Percentiles rank a stretch among this genome's conserved stretches.
Evolutionary conservation across 2,113 vertebrate genomes (phyloP).

Genomic region (Eleginops maclovinus): DNA sequence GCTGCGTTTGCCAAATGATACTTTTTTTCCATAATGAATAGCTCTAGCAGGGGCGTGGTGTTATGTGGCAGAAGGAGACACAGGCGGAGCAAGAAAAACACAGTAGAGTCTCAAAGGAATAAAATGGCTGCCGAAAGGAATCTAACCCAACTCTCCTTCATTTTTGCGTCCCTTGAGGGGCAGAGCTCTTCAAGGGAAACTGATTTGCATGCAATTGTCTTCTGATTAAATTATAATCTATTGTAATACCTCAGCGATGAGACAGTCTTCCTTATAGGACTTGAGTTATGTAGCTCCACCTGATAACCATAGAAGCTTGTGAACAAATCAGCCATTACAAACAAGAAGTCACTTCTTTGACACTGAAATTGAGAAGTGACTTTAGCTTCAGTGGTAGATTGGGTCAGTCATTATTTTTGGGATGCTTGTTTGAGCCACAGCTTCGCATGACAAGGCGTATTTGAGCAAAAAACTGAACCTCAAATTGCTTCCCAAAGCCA

Average conservation of each 20-base stretch:
- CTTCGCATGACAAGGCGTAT: background rate
- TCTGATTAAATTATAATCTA: constrained; percentile 74
- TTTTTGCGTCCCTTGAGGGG: constrained; percentile 64
- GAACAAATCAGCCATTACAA: background rate
- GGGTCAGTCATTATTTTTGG: background rate
- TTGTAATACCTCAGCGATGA: constrained; percentile 68
- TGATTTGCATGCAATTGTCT: constrained; percentile 74
- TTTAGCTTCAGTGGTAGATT: background rate
- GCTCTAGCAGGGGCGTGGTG: background rate
- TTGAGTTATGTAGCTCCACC: background rate
- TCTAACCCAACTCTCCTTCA: constrained; percentile 65
- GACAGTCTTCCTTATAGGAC: constrained; percentile 33
- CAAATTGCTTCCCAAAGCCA: background rate
- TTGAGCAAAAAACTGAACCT: constrained; percentile 6
- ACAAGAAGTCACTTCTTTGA: background rate
- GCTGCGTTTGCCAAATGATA: background rate
- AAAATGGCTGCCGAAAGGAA: constrained; percentile 61
- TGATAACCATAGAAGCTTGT: background rate
- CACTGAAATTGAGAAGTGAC: background rate
- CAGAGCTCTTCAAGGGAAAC: constrained; percentile 69
- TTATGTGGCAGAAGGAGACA: constrained; percentile 2
- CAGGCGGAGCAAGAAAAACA: constrained; percentile 1
- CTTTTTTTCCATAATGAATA: constrained; percentile 14
- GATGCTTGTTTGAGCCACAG: background rate
- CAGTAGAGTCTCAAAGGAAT: constrained; percentile 35